Evolutionary conservation across 2,888 invertebrate species (phyloP).

Genomic region (Chalcis sispes): DNA sequence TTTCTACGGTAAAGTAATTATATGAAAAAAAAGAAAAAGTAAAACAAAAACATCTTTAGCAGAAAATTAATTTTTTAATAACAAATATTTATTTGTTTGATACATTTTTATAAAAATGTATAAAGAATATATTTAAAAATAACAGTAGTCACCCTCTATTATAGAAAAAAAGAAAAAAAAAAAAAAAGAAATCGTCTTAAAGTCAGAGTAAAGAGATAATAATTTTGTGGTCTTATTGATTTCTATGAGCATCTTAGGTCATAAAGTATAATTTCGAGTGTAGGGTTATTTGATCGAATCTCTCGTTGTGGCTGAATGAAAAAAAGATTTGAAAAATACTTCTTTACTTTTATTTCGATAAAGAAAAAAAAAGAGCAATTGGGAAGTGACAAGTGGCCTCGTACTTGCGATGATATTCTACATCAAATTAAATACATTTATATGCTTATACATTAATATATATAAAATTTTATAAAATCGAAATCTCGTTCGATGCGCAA

Average conservation of each 20-base stretch:
- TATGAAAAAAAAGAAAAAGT: too few relatives aligned
- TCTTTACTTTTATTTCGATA: neutral
- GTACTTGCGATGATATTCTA: conserved; percentile 67
- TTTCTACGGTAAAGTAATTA: too few relatives aligned
- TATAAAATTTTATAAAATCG: too few relatives aligned
- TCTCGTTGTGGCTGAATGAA: conserved; percentile 28
- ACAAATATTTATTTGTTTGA: neutral
- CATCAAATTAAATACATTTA: conserved; percentile 45
- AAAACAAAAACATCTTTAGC: neutral
- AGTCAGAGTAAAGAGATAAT: conserved; percentile 25
- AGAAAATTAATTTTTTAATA: neutral
- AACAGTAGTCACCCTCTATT: conserved; percentile 42
- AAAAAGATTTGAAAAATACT: conserved; percentile 1
- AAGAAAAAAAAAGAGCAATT: conserved; percentile 56
- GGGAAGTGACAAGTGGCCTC: conserved; percentile 75
- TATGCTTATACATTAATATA: conserved; percentile 15
- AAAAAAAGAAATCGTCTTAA: conserved; percentile 19
- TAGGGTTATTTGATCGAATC: conserved; percentile 46
- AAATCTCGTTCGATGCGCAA: neutral
- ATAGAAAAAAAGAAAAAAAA: conserved; percentile 36
- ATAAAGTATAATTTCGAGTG: conserved; percentile 44
- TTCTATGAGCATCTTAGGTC: conserved; percentile 72
- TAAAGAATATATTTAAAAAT: conserved; percentile 1
- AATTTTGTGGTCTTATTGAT: conserved; percentile 38
- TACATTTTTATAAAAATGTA: neutral